A percentile compares a stretch with the other conserved stretches of the same genome.
These are phyloP conservation scores for Cephus pulcher DNA, from an alignment of 2,888 invertebrate species.

Conservation along the genomic window DNA sequence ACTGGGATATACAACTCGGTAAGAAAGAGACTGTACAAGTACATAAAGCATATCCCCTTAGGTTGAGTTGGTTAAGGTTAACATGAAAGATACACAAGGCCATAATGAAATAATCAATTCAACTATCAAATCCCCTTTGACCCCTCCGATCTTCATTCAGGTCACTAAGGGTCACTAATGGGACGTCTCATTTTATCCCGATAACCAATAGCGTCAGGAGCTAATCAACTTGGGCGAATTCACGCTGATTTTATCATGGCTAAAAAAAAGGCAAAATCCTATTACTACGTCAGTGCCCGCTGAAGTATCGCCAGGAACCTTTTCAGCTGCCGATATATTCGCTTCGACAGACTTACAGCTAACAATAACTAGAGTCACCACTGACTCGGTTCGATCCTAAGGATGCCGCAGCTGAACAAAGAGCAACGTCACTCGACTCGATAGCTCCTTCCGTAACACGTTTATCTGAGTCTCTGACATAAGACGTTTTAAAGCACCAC, in stretches of 20 bases:
- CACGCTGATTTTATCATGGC: neutral
- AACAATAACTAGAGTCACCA: neutral
- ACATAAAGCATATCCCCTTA: neutral
- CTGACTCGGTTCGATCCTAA: neutral
- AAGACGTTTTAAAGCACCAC: neutral
- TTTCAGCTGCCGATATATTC: neutral
- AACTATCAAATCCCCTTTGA: neutral
- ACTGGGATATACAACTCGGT: neutral
- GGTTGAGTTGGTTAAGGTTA: neutral
- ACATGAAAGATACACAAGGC: neutral
- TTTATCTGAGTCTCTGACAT: neutral
- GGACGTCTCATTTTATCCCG: neutral
- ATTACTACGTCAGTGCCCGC: constrained; percentile 20
- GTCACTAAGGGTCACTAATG: neutral
- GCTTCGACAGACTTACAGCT: neutral
- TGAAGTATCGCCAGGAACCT: constrained; percentile 9
- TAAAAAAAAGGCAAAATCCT: neutral
- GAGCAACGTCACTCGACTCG: constrained; percentile 2
- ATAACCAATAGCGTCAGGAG: neutral
- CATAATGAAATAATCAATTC: neutral
- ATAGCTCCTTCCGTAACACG: neutral
- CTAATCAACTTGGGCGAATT: neutral
- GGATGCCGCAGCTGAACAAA: neutral
- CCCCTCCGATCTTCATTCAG: neutral
- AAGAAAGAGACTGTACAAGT: neutral